phyloP scores from a whole-genome alignment of 1,140 invertebrate species.

The Lutraria rhynchaena region DNA sequence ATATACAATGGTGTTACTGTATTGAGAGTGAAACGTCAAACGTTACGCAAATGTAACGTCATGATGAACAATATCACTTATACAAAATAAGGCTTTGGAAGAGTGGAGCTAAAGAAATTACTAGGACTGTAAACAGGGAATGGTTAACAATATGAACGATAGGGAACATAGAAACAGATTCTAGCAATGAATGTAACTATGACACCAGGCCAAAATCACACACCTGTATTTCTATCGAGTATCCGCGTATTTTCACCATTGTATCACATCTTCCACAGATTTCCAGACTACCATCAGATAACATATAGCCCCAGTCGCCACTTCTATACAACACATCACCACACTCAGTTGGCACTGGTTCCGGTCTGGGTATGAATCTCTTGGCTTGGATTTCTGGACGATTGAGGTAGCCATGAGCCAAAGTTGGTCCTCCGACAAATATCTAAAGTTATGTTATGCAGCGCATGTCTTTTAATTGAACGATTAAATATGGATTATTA shows the following conservation, averaged over 20 bases:
- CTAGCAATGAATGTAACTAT: too few relatives aligned
- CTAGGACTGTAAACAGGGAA: too few relatives aligned
- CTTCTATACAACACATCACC: constrained; percentile 82
- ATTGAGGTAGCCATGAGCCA: constrained; percentile 84
- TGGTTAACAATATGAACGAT: too few relatives aligned
- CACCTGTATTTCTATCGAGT: constrained; percentile 84
- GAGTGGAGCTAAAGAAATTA: too few relatives aligned
- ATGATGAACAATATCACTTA: too few relatives aligned
- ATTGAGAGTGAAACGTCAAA: too few relatives aligned
- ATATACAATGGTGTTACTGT: too few relatives aligned
- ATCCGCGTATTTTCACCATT: constrained; percentile 84
- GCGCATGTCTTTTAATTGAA: too few relatives aligned
- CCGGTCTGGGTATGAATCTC: constrained; percentile 81
- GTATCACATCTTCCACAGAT: constrained; percentile 84
- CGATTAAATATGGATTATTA: too few relatives aligned
- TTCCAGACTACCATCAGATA: constrained; percentile 83
- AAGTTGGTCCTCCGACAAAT: constrained; percentile 83
- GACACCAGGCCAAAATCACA: constrained; percentile 5
- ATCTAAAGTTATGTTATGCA: constrained; percentile 79
- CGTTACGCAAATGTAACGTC: too few relatives aligned
- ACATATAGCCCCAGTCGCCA: constrained; percentile 84
- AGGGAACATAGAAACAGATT: too few relatives aligned
- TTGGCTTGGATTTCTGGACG: constrained; percentile 82
- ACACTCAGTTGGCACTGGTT: constrained; percentile 57
- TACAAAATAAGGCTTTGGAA: too few relatives aligned